phyloP scores from a whole-genome alignment of 2,113 vertebrate species.

The Macroglossus sobrinus region DNA sequence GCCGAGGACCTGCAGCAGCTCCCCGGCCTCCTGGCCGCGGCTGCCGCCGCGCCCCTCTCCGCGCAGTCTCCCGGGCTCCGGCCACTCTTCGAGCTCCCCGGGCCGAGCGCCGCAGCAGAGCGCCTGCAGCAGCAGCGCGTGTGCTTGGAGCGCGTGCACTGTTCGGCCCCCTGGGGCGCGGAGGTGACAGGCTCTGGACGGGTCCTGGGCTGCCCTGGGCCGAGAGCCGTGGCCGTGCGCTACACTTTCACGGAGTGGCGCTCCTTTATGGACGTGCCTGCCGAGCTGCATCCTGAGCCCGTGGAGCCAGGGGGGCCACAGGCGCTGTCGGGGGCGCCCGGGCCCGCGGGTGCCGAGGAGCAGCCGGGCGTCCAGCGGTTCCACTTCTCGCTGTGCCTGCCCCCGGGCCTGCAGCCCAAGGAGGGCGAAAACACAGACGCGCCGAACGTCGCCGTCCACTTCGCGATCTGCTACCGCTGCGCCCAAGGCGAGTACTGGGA shows the following conservation, averaged over 20 bases:
- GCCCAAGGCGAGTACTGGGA: conserved; percentile 90
- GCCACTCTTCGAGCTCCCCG: conserved; percentile 64
- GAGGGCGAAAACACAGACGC: background rate
- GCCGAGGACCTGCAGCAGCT: conserved; percentile 67
- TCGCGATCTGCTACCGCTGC: conserved; percentile 86
- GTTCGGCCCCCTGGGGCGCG: conserved; percentile 63
- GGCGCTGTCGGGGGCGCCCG: conserved; percentile 52
- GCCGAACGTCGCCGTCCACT: conserved; percentile 82
- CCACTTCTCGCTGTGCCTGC: conserved; percentile 85
- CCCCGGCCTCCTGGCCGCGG: conserved; percentile 37
- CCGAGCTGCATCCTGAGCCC: conserved; percentile 55
- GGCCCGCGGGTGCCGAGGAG: background rate
- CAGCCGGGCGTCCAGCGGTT: conserved; percentile 76
- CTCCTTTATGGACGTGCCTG: conserved; percentile 86
- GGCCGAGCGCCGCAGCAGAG: conserved; percentile 63
- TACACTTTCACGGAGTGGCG: conserved; percentile 94
- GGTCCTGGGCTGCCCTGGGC: conserved; percentile 63
- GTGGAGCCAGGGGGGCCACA: conserved; percentile 51
- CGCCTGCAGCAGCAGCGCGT: conserved; percentile 80
- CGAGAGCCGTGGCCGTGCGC: conserved; percentile 84
- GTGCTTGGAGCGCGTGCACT: conserved; percentile 83
- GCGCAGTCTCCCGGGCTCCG: background rate
- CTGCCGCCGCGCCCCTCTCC: background rate
- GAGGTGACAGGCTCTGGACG: conserved; percentile 85
- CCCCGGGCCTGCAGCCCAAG: conserved; percentile 77